Percentiles rank a stretch among this genome's conserved stretches.
phyloP scores from a whole-genome alignment of 2,888 invertebrate genomes.

The Scaptomyza reducta region DNA sequence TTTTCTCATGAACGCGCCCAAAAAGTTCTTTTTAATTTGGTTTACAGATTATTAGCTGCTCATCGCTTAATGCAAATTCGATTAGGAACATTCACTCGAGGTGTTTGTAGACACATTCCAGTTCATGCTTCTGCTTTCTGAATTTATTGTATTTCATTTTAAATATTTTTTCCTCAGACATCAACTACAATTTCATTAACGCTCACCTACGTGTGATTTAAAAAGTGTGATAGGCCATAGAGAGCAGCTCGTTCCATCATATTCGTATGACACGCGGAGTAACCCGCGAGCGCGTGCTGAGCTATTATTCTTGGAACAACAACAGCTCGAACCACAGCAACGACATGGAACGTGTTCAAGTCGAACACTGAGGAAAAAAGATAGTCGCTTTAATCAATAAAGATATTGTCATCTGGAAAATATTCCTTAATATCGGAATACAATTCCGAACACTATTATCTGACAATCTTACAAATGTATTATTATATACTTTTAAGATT shows the following conservation, averaged over 20 bases:
- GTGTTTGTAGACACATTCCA: constrained; percentile 45
- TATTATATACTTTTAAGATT: too few species aligned
- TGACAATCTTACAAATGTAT: background rate
- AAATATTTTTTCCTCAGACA: constrained; percentile 30
- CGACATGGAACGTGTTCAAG: constrained; percentile 67
- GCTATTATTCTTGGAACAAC: constrained; percentile 72
- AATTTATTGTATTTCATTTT: constrained; percentile 64
- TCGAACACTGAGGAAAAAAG: constrained; percentile 8
- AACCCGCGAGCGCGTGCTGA: constrained; percentile 70
- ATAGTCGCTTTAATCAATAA: too few species aligned
- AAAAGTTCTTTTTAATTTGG: constrained; percentile 69
- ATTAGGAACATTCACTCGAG: constrained; percentile 52
- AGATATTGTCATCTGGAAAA: too few species aligned
- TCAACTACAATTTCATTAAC: constrained; percentile 57
- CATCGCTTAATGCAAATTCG: constrained; percentile 77
- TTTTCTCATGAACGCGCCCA: constrained; percentile 53
- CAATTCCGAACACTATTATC: background rate
- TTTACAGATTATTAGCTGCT: constrained; percentile 81
- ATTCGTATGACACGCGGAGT: constrained; percentile 44
- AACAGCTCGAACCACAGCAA: constrained; percentile 32
- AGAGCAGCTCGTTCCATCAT: constrained; percentile 40
- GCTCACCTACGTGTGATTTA: constrained; percentile 64
- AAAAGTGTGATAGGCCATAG: constrained; percentile 39
- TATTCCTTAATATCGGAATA: too few species aligned
- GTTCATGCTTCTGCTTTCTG: constrained; percentile 3